A percentile compares a stretch with the other conserved stretches of the same genome.
These are phyloP conservation scores for Taurulus bubalis DNA, from an alignment of 2,113 vertebrate genomes.

Conservation along the genomic window DNA sequence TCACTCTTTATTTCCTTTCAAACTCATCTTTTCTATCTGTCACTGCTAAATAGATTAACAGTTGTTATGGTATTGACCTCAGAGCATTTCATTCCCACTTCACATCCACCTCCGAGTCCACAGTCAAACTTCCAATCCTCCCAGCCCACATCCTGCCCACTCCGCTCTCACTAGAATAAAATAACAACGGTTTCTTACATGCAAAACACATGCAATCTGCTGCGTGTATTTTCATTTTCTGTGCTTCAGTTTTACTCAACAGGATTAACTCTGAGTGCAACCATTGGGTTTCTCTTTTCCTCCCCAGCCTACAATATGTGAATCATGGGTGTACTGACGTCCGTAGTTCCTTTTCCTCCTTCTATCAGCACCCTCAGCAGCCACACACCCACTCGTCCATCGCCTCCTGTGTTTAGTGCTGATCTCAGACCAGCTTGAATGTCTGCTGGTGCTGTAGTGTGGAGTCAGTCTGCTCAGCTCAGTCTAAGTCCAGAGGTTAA, in stretches of 20 bases:
- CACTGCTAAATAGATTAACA: slow-evolving; percentile 18
- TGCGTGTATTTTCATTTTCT: slow-evolving; percentile 17
- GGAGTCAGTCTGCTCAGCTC: too few relatives aligned
- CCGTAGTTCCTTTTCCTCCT: slow-evolving; percentile 1
- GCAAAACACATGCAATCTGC: slow-evolving; percentile 31
- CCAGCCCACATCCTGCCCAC: slow-evolving; percentile 56
- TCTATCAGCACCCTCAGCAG: slow-evolving; percentile 34
- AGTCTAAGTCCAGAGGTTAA: slow-evolving; percentile 61
- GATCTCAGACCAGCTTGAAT: slow-evolving; percentile 36
- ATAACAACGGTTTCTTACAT: slow-evolving; percentile 44
- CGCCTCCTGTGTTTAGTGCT: slow-evolving; percentile 6
- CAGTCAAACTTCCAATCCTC: slow-evolving; percentile 49
- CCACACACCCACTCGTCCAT: slow-evolving; percentile 25
- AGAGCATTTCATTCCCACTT: slow-evolving; percentile 40
- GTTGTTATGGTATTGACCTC: slow-evolving; percentile 42
- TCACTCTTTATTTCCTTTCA: neutral
- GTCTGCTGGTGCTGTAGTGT: slow-evolving; percentile 13
- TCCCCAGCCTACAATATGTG: slow-evolving; percentile 44
- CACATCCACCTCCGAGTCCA: slow-evolving; percentile 30
- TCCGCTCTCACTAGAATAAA: slow-evolving; percentile 39
- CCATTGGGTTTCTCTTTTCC: slow-evolving; percentile 45
- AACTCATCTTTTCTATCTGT: slow-evolving; percentile 1
- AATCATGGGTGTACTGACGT: slow-evolving; percentile 48
- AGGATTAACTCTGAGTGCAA: slow-evolving; percentile 39
- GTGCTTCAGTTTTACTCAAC: slow-evolving; percentile 15